Evolutionary conservation across 2,113 vertebrate genomes (phyloP), one percentile per base, ranked within the genome.

Genomic region (Tragulus kanchil): DNA sequence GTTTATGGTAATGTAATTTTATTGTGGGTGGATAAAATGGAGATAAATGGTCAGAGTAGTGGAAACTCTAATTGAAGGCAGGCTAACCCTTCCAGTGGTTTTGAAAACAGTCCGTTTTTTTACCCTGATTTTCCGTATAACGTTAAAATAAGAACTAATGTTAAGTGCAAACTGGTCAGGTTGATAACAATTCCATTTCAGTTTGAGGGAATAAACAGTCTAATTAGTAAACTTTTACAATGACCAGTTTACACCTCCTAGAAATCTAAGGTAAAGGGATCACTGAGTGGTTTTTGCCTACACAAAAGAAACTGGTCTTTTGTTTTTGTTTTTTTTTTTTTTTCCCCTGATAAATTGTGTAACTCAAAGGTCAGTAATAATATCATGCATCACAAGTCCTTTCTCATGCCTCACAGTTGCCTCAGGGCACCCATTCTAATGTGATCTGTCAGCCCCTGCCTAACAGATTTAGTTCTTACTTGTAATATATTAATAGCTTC

Each of bases 351-450:
- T 67, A 95, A 97, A 98, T 98, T 69, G 93, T 56, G 61, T 84
- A 90, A 92, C 90, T 98, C 97, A 97, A 93, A 98, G 98, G 98
- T 98, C 98, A 98, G 8, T 96, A 93, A 97, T 89, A 91, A 94
- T 94, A 64, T 96, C 94, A 84, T 98, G 97, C 92, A 98, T 98
- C 98, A 98, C 90, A 54, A 97, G 93, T 96, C 87, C 96, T 97
- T 97, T 94, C 82, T 79, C 3, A 4, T 52, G 59, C 96, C 85
- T 86, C 95, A 61, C 26, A 75, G 58, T 45, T 45, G 97, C 98
- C 98, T 71, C n/a, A 94, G 97, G 98, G 97, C 56, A 17, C 71
- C 0, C 65, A 64, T 77, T 97, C 93, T 97, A 98, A 98, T 97
- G 97, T 91, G 97, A 94, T 94, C 98, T 98, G 97, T 95, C 98